Base-by-base conservation (phyloP, 2,113 vertebrate genomes). In the Syrrhaptes paradoxus region DNA sequence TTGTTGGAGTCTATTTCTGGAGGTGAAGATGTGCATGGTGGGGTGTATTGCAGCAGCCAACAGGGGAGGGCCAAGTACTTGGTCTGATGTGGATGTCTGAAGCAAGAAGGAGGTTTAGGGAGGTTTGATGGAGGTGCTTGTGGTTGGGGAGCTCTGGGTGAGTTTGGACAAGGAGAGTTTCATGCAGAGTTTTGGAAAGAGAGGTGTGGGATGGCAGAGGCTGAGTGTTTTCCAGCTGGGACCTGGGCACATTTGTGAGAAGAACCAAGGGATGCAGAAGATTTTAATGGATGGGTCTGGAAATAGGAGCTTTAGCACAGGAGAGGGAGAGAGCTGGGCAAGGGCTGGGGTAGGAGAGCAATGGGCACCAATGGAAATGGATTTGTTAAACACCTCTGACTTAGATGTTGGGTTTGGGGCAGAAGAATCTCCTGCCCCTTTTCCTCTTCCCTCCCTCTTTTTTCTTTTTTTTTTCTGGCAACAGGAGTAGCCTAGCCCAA, bases 341-440 rank as follows among this genome's bases (percentile, higher is more conserved):
- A 66, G 10, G 15, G 5, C 26, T 88, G 21, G 8, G 15, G 20
- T 0, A 0, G 25, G 12, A 66, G 1, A 32, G 12, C 0, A 0
- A 18, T 72, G 26, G 16, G 15, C 14, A 67, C 11, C 9, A 28
- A 85, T 85, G 15, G 26, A 78, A 87, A 85, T 26, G 9, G 10
- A 43, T 79, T 89, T 77, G 17, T 73, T 85, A 63, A 87, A 72
- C 24, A 31, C 18, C 22, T 75, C 45, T 61, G 24, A 46, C 32
- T 79, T 82, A 34, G n/a, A 61, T 62, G 32, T 13, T 82, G 28
- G 31, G 8, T 85, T 74, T 90, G 45, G 66, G 29, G 29, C 6
- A 31, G 59, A 34, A 72, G 28, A 72, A 38, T 38, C 29, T 70
- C 24, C 48, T 78, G 29, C 6, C 24, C 14, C 48, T 80, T 80